Evolutionary conservation across 2,113 vertebrate species (phyloP), one percentile per base, ranked within the genome.

Genomic region (Protobothrops flavoviridis): DNA sequence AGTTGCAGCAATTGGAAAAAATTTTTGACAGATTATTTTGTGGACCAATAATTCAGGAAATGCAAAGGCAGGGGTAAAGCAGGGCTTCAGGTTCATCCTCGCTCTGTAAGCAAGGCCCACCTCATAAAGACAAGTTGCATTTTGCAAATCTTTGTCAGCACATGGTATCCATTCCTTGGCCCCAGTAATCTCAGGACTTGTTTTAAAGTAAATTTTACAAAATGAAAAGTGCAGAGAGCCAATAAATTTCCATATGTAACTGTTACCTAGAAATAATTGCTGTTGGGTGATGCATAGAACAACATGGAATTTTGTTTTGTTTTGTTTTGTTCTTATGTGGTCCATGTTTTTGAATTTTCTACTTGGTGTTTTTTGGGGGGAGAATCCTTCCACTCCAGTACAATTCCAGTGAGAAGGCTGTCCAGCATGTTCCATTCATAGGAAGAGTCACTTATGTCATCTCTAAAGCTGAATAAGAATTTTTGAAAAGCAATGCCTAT

Each of bases 21-120:
- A 96, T 97, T 98, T 81, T 97, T 97, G 94, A 96, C 96, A 97
- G 97, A 98, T 98, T 98, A 96, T 97, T 99, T 98, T 99, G 98
- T 98, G 99, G 99, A 99, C 98, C 98, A 99, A 98, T 98, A 98
- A 98, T 98, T 98, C 98, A 95, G 98, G 98, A 96, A 90, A 97
- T 98, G 97, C 93, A 93, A 97, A 98, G 96, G 97, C 97, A 97
- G 97, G 97, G 97, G 97, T 97, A 97, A 97, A 95, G 97, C 97
- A 98, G 97, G 97, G 97, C 97, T 97, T 98, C 97, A 97, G 97
- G 96, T 95, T 97, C 95, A 95, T 97, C 95, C 94, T 97, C 96
- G 95, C 93, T 96, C 96, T 97, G 98, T 97, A 98, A 98, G 98
- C 98, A 98, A 96, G 97, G 86, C n/a, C 94, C 96, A 96, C 95